Percentiles rank a stretch among this genome's conserved stretches.
Conservation (phyloP, 53 echinoderm and acorn worm genomes). For the Apostichopus leukothele region DNA sequence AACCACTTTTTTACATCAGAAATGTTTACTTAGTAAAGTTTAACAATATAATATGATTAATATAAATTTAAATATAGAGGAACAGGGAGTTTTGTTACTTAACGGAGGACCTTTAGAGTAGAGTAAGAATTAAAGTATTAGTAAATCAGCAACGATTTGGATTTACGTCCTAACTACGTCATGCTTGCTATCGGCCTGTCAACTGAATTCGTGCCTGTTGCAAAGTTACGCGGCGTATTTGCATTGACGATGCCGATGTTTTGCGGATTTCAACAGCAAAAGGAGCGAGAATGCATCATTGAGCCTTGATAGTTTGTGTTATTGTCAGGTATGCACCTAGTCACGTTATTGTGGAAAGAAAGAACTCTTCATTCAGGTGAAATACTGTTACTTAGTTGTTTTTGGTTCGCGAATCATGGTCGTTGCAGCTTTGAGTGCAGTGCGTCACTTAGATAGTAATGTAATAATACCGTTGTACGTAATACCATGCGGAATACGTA, state of each 20-base stretch:
- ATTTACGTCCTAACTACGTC: constrained; percentile 17
- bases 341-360: background rate
- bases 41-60: too few species aligned
- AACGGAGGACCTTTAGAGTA: too few species aligned
- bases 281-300: background rate
- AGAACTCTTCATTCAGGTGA: background rate
- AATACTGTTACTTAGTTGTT: background rate
- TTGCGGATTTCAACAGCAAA: background rate
- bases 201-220: constrained; percentile 37
- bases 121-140: too few species aligned
- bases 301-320: background rate
- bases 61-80: too few species aligned
- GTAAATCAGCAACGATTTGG: constrained; percentile 1
- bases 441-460: constrained; percentile 22
- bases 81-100: too few species aligned
- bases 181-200: constrained; percentile 24
- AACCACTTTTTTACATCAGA: too few species aligned
- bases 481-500: background rate
- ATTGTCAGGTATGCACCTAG: background rate
- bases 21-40: too few species aligned
- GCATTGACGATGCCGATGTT: background rate
- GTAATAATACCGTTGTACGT: constrained; percentile 1
- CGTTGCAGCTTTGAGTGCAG: background rate
- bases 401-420: background rate
- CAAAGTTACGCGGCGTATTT: constrained; percentile 46